phyloP scores from a whole-genome alignment of 2,888 invertebrate genomes.

The Heliconius charithonia region DNA sequence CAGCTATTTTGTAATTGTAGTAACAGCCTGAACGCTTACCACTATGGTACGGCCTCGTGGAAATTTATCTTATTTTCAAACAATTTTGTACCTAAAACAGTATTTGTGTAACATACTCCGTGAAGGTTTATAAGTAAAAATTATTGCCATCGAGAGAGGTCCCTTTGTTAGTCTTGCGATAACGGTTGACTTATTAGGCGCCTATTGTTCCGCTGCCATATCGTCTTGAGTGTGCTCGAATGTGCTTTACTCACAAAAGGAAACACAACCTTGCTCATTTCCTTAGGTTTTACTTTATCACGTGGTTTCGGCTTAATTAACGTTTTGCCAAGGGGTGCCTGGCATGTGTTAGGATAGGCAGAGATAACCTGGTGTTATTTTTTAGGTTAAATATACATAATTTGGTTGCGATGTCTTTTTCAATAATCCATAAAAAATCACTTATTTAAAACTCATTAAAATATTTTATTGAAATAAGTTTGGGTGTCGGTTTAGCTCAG shows the following conservation, averaged over 20 bases:
- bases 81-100: neutral
- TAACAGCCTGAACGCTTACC: no score
- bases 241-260: conserved; percentile 31
- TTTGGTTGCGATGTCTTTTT: no score
- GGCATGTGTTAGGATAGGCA: no score
- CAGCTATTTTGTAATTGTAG: no score
- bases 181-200: conserved; percentile 42
- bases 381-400: no score
- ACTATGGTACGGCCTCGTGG: neutral
- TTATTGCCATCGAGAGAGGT: conserved; percentile 18
- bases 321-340: neutral
- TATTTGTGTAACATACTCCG: conserved; percentile 1
- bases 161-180: conserved; percentile 35
- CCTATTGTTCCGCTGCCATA: conserved; percentile 38
- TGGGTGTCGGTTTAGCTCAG: no score
- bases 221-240: conserved; percentile 35
- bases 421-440: no score
- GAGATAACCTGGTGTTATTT: no score
- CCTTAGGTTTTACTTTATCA: conserved; percentile 18
- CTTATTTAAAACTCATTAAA: no score
- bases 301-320: conserved; percentile 23
- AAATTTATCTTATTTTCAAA: neutral
- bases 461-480: no score
- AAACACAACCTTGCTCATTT: conserved; percentile 29
- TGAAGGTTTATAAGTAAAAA: conserved; percentile 30